Base-by-base conservation (phyloP, 2,113 vertebrate species). In the Meles meles region DNA sequence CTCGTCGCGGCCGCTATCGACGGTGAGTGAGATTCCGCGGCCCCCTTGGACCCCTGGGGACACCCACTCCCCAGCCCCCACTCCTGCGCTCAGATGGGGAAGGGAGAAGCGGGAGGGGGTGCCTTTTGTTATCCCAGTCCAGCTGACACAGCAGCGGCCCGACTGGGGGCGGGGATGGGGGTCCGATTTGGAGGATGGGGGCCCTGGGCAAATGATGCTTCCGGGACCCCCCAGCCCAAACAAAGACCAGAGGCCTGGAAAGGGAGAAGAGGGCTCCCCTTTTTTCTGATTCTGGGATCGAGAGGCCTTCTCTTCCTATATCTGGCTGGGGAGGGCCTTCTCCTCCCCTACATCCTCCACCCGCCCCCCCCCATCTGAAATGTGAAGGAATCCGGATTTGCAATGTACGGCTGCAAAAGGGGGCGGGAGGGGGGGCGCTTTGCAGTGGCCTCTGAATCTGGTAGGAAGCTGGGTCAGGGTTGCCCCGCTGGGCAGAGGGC, bases 101-200 rank as follows among this genome's bases (percentile, higher is more conserved):
- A 96, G 95, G 90, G 93, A 97, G 95, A 71, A 72, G 96, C 96
- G 96, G 97, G 95, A 97, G 97, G 97, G 98, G 98, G 97, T 96
- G 97, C 93, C 98, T 98, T 98, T 98, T 98, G 98, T 98, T 98
- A 98, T 97, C 95, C 96, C 84, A 55, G 96, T 85, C 93, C 97
- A 97, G 96, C 98, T 98, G 98, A 98, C 98, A 97, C 98, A 96
- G 97, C 98, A 97, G 89, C 90, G 87, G 95, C 96, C 97, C 55
- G 47, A 93, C 96, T 92, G 90, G 96, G 97, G 95, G 96, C 67
- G 90, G 96, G 96, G 97, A 96, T 97, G 94, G 97, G 97, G 97
- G 96, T 98, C 94, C 20, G 69, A 88, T 97, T 97, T 96, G 92
- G 96, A 90, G 90, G 90, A 96, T 97, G 97, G 95, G 98, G 94